phyloP scores from a whole-genome alignment of 2,888 invertebrate species.

The Saturnia pavonia region DNA sequence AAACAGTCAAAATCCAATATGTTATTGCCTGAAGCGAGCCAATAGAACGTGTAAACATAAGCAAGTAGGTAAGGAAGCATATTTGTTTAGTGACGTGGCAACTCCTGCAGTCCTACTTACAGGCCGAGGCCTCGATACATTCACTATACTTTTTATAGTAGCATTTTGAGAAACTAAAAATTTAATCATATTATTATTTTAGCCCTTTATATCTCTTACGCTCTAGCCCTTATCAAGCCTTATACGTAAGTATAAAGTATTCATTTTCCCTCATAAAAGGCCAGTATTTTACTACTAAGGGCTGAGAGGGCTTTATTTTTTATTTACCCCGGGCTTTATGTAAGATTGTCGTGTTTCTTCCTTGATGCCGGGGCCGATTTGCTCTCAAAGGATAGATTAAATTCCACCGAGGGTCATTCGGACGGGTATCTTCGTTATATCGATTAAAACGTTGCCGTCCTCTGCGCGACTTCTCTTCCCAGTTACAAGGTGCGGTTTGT shows the following conservation, averaged over 20 bases:
- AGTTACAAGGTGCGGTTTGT: background rate
- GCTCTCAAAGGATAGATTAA: conserved; percentile 9
- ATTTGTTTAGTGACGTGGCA: no score
- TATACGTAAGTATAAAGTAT: conserved; percentile 1
- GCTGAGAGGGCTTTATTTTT: background rate
- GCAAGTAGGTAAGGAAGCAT: no score
- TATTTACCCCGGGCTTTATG: conserved; percentile 6
- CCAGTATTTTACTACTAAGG: conserved; percentile 1
- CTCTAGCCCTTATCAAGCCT: background rate
- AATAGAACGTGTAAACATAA: background rate
- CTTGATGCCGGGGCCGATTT: background rate
- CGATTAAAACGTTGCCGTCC: background rate
- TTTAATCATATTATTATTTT: background rate
- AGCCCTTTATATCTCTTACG: no score
- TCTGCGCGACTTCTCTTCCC: background rate
- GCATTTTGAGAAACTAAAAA: background rate
- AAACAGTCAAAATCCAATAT: background rate
- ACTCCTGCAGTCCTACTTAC: no score
- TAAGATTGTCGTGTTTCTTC: conserved; percentile 6
- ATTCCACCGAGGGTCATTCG: conserved; percentile 2
- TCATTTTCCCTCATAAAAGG: conserved; percentile 7
- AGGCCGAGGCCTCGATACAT: no score
- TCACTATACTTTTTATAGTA: background rate
- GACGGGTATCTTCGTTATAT: conserved; percentile 8
- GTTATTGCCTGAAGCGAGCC: background rate